Percentiles rank a stretch among this genome's conserved stretches.
Conservation (phyloP, 2,797 vertebrate species). For the Hipposideros larvatus region DNA sequence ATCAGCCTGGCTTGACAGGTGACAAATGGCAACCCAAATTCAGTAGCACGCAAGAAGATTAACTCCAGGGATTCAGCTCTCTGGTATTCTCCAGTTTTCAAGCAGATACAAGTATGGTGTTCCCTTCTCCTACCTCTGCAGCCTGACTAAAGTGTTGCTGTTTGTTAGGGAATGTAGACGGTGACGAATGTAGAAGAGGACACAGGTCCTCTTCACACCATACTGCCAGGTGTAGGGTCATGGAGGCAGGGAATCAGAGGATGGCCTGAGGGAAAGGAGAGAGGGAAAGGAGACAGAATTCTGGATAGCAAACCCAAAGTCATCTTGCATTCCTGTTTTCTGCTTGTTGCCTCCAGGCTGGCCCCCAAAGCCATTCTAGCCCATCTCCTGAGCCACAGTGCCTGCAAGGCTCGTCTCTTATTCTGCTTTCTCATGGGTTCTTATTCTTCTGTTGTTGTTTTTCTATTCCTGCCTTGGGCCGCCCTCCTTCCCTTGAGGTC, state of each 20-base stretch:
- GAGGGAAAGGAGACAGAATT: background rate
- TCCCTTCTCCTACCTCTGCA: background rate
- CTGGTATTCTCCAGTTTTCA: slow-evolving; percentile 23
- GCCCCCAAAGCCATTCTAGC: background rate
- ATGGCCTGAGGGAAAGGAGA: background rate
- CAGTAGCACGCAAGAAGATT: slow-evolving; percentile 23
- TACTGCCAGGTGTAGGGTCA: background rate
- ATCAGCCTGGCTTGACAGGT: slow-evolving; percentile 43
- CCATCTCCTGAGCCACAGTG: background rate
- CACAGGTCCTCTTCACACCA: background rate
- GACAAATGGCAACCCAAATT: slow-evolving; percentile 64
- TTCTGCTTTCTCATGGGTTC: background rate
- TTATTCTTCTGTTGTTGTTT: background rate
- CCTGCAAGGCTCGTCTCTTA: background rate
- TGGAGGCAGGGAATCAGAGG: background rate
- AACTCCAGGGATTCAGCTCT: background rate
- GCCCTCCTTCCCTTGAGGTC: background rate
- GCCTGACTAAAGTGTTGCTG: background rate
- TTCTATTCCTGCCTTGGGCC: background rate
- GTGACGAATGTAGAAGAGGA: no score
- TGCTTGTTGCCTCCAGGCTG: background rate
- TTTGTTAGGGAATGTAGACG: background rate
- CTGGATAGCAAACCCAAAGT: background rate
- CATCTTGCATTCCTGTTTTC: background rate
- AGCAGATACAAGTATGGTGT: background rate